phyloP scores from a whole-genome alignment of 2,113 vertebrate genomes.

The Coreoperca whiteheadi region DNA sequence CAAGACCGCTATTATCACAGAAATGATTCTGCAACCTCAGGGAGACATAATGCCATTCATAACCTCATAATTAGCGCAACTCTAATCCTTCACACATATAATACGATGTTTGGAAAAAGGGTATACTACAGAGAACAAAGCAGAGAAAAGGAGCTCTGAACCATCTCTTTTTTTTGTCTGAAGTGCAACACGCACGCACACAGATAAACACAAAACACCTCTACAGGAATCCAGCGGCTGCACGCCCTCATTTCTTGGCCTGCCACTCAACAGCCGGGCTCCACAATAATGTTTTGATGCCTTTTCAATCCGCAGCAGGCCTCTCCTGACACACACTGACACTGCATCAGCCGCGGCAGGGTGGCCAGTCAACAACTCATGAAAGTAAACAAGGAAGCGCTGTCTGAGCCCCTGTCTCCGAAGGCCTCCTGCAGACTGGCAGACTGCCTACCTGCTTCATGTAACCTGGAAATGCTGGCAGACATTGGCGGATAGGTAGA shows the following conservation, averaged over 20 bases:
- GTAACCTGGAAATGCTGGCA: conserved; percentile 32
- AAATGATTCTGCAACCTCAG: conserved; percentile 58
- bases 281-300: conserved; percentile 52
- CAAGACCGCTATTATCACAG: conserved; percentile 57
- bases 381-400: conserved; percentile 55
- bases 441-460: conserved; percentile 34
- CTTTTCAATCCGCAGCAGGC: conserved; percentile 36
- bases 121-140: conserved; percentile 35
- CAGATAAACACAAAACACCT: conserved; percentile 5
- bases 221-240: conserved; percentile 8
- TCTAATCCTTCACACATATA: conserved; percentile 68
- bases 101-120: conserved; percentile 49
- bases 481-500: background rate
- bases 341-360: conserved; percentile 25
- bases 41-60: conserved; percentile 60
- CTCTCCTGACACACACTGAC: conserved; percentile 39
- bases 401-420: conserved; percentile 43
- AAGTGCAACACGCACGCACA: background rate
- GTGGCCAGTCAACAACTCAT: conserved; percentile 57
- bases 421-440: conserved; percentile 55
- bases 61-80: conserved; percentile 55
- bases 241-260: conserved; percentile 24
- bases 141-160: conserved; percentile 19
- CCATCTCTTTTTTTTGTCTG: conserved; percentile 6
- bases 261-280: conserved; percentile 38